Conservation (phyloP, 1,140 invertebrate genomes). For the Zaprionus davidi region DNA sequence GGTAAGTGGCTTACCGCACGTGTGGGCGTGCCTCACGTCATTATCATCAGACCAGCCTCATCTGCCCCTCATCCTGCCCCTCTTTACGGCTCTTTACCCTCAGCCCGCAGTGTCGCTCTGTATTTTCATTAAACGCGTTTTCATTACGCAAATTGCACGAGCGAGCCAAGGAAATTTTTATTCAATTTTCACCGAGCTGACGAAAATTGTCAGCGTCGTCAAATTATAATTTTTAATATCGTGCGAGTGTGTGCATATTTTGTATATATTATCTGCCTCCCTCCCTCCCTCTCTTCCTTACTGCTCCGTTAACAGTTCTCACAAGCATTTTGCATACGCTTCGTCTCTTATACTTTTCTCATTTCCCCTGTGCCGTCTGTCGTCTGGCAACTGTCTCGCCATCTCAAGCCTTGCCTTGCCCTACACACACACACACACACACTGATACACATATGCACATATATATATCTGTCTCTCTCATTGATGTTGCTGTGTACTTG, state of each 20-base stretch:
- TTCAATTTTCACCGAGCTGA: conserved; percentile 56
- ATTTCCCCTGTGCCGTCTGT: background rate
- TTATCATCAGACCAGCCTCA: conserved; percentile 28
- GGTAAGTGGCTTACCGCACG: conserved; percentile 78
- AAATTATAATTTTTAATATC: conserved; percentile 69
- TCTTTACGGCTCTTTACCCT: too few species aligned
- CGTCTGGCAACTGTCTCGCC: conserved; percentile 64
- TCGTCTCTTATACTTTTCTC: conserved; percentile 2
- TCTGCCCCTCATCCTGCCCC: background rate
- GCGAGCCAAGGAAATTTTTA: conserved; percentile 44
- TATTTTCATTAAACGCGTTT: conserved; percentile 65
- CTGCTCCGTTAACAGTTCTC: background rate
- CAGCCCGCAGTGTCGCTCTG: conserved; percentile 8
- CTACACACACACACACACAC: conserved; percentile 19
- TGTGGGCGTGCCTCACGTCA: conserved; percentile 46
- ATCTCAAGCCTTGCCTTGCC: conserved; percentile 41
- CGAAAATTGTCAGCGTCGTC: conserved; percentile 67
- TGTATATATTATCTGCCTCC: conserved; percentile 22
- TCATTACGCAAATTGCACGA: conserved; percentile 69
- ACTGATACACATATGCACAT: background rate
- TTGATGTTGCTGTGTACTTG: conserved; percentile 40
- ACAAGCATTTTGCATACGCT: conserved; percentile 21
- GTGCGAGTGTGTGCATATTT: conserved; percentile 45
- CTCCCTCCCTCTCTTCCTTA: background rate
- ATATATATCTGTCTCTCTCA: conserved; percentile 21